A percentile compares a stretch with the other conserved stretches of the same genome.
phyloP scores from a whole-genome alignment of 2,113 vertebrate species.

The Elephas maximus region DNA sequence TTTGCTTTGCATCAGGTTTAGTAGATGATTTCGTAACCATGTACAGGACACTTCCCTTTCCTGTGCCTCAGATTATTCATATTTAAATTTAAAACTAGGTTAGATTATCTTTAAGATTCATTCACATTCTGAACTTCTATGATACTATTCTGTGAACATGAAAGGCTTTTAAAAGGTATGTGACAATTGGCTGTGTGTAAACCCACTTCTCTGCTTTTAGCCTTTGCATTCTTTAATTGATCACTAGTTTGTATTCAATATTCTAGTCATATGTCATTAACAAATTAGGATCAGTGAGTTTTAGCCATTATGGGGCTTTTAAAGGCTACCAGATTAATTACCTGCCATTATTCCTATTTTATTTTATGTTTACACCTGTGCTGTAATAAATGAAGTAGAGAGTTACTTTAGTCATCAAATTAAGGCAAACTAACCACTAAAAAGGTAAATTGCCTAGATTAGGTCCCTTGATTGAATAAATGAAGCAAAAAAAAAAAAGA shows the following conservation, averaged over 20 bases:
- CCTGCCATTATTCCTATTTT: constrained; percentile 57
- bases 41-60: neutral
- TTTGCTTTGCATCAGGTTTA: neutral
- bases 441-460: neutral
- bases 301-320: constrained; percentile 18
- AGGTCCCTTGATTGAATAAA: neutral
- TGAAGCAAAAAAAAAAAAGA: neutral
- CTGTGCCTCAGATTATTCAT: neutral
- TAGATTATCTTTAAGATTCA: neutral
- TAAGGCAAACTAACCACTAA: neutral
- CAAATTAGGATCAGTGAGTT: constrained; percentile 25
- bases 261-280: neutral
- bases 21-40: neutral
- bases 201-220: neutral
- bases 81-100: neutral
- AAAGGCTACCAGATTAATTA: constrained; percentile 29
- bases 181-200: constrained; percentile 9
- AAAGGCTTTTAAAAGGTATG: neutral
- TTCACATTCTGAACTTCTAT: neutral
- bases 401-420: constrained; percentile 42
- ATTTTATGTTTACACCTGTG: constrained; percentile 17
- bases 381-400: neutral
- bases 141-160: neutral
- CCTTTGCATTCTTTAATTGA: constrained; percentile 30
- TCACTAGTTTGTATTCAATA: constrained; percentile 2